A percentile compares a stretch with the other conserved stretches of the same genome.
Evolutionary conservation across 92 coral and sea anemone species (phyloP).

Genomic region (Pocillopora meandrina): DNA sequence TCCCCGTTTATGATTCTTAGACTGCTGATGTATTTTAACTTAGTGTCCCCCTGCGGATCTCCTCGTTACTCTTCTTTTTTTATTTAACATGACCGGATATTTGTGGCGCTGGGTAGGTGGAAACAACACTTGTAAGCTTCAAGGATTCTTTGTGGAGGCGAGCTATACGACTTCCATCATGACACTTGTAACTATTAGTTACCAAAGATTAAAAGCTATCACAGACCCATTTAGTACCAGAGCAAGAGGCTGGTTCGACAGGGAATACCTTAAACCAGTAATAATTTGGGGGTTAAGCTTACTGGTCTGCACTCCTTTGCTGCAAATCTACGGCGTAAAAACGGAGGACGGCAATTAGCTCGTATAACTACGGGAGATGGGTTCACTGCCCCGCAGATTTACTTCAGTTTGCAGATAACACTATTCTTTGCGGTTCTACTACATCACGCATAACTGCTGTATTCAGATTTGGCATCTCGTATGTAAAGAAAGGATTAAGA

Average conservation of each 20-base stretch:
- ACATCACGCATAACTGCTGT: too few species aligned
- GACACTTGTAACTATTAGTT: slow-evolving; percentile 39
- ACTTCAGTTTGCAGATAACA: slow-evolving; percentile 31
- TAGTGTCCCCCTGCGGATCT: not conserved
- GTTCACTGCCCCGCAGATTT: slow-evolving; percentile 19
- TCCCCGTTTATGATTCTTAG: not conserved
- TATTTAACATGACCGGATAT: not conserved
- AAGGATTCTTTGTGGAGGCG: slow-evolving; percentile 49
- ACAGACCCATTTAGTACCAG: slow-evolving; percentile 38
- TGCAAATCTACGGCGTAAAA: slow-evolving; percentile 31
- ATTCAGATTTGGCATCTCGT: too few species aligned
- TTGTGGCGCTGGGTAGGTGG: slow-evolving; percentile 48
- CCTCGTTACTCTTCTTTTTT: too few species aligned
- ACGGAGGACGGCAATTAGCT: not conserved
- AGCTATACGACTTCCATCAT: slow-evolving; percentile 47
- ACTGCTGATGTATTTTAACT: slow-evolving; percentile 36
- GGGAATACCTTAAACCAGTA: not conserved
- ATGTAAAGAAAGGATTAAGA: too few species aligned
- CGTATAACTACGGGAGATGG: slow-evolving; percentile 27
- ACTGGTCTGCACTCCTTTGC: slow-evolving; percentile 38
- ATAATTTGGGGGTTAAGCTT: not conserved
- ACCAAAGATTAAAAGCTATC: slow-evolving; percentile 31
- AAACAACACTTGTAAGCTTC: slow-evolving; percentile 36
- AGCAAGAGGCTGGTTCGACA: slow-evolving; percentile 2
- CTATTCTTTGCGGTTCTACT: not conserved